Conservation (phyloP, 1,140 invertebrate species). For the Octopus sinensis region DNA sequence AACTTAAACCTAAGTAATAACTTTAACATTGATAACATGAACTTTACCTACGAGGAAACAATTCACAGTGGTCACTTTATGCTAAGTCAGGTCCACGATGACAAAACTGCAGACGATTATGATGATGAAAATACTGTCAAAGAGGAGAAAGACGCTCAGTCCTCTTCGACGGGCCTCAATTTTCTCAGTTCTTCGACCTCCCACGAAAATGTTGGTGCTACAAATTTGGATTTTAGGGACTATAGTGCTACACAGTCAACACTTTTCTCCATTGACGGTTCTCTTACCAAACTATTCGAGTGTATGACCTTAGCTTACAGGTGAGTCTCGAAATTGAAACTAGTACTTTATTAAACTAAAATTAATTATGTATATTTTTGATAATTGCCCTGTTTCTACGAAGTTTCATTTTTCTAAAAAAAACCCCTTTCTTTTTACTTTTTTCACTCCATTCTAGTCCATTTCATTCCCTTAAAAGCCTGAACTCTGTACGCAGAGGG, state of each 20-base stretch:
- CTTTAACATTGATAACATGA: too few relatives aligned
- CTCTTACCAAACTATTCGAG: conserved; percentile 90
- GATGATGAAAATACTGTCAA: conserved; percentile 37
- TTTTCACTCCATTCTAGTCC: too few relatives aligned
- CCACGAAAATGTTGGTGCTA: conserved; percentile 44
- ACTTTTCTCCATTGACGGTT: conserved; percentile 84
- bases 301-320: conserved; percentile 96
- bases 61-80: conserved; percentile 98
- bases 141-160: conserved; percentile 22
- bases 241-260: conserved; percentile 21
- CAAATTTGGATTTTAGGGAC: too few relatives aligned
- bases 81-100: conserved; percentile 89
- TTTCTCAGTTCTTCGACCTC: conserved; percentile 56
- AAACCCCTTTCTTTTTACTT: too few relatives aligned
- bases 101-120: conserved; percentile 81
- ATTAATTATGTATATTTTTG: too few relatives aligned
- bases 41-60: conserved; percentile 13
- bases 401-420: too few relatives aligned
- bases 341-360: too few relatives aligned
- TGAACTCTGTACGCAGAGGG: too few relatives aligned
- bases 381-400: too few relatives aligned
- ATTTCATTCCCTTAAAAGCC: too few relatives aligned
- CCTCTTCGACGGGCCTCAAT: conserved; percentile 40
- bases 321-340: conserved; percentile 61
- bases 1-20: too few relatives aligned